A percentile compares a stretch with the other conserved stretches of the same genome.
Conservation (phyloP, 2,113 vertebrate species). For the Channa maculata region DNA sequence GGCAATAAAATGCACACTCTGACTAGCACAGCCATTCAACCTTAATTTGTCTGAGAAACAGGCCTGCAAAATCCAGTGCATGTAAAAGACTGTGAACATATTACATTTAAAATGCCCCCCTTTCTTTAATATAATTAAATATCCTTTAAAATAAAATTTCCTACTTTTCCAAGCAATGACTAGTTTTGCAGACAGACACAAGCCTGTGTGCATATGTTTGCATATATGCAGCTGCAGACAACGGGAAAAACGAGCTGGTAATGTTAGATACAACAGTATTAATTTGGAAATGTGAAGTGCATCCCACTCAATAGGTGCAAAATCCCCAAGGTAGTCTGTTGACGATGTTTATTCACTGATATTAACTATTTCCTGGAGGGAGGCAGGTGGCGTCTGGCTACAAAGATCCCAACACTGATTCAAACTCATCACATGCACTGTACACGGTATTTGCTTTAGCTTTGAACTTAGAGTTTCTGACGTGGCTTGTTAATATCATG, state of each 20-base stretch:
- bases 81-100: not conserved
- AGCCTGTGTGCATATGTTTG: constrained; percentile 51
- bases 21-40: constrained; percentile 12
- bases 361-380: constrained; percentile 38
- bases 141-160: constrained; percentile 2
- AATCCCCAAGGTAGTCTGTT: constrained; percentile 40
- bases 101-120: not conserved
- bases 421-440: constrained; percentile 30
- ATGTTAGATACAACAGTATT: constrained; percentile 41
- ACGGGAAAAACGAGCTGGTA: constrained; percentile 48
- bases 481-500: constrained; percentile 10
- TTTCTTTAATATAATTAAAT: not conserved
- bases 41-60: constrained; percentile 23
- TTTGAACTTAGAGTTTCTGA: constrained; percentile 2
- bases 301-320: constrained; percentile 51
- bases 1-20: constrained; percentile 17
- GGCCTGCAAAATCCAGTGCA: not conserved
- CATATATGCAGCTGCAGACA: constrained; percentile 54
- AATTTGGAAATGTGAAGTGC: constrained; percentile 48
- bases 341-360: constrained; percentile 51
- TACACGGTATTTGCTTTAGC: constrained; percentile 4
- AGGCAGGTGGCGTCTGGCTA: constrained; percentile 29
- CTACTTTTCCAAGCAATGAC: not conserved
- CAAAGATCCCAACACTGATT: constrained; percentile 18
- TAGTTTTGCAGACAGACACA: constrained; percentile 8